phyloP scores from a whole-genome alignment of 2,113 vertebrate genomes.

The Neodon shergylaensis region DNA sequence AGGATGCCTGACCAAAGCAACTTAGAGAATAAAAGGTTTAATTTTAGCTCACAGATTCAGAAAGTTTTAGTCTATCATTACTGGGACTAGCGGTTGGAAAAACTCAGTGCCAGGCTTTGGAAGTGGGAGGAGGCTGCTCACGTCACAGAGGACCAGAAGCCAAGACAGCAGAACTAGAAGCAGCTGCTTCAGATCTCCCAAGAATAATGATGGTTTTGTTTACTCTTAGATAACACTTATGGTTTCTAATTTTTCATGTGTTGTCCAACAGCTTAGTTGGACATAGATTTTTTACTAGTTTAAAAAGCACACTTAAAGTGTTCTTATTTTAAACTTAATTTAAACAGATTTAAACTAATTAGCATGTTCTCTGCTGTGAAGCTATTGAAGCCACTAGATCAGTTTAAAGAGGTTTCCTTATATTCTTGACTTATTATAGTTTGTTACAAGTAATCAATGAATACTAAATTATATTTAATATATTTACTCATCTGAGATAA shows the following conservation, averaged over 20 bases:
- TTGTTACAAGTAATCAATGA: not conserved
- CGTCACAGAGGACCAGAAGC: not conserved
- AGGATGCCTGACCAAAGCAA: not conserved
- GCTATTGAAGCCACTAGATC: not conserved
- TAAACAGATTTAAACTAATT: not conserved
- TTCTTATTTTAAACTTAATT: constrained; percentile 20
- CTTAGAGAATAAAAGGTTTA: not conserved
- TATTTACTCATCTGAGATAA: not conserved
- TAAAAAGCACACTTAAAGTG: not conserved
- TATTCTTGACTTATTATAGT: not conserved
- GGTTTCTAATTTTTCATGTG: not conserved
- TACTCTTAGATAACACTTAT: not conserved
- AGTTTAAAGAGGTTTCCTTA: not conserved
- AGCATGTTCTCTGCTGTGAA: not conserved
- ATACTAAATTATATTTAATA: constrained; percentile 14
- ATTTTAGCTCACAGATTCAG: not conserved
- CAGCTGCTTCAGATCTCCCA: not conserved
- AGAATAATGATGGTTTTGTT: not conserved
- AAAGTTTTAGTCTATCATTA: not conserved
- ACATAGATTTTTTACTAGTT: not conserved
- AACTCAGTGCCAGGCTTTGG: not conserved
- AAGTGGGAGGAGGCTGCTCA: not conserved
- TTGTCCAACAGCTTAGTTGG: not conserved
- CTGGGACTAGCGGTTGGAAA: too few relatives aligned
- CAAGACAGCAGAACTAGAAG: not conserved